Conservation (phyloP, 2,888 invertebrate species). For the Iselma pallidipennis region DNA sequence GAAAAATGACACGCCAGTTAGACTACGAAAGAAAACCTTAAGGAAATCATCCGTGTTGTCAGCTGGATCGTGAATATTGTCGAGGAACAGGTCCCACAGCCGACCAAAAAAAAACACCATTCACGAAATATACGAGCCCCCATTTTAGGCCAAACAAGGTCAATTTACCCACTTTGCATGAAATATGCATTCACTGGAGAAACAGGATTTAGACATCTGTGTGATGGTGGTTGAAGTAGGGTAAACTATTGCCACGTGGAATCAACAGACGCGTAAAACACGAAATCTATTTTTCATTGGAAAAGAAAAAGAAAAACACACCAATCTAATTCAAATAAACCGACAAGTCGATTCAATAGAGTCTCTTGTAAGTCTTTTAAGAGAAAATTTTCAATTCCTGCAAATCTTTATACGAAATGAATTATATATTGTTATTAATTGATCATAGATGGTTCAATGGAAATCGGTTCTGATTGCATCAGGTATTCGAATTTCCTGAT, state of each 20-base stretch:
- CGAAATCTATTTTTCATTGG: not conserved
- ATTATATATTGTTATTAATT: no score
- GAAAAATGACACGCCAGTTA: no score
- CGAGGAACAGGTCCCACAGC: not conserved
- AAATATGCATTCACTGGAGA: constrained; percentile 13
- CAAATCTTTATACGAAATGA: no score
- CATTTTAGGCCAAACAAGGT: constrained; percentile 13
- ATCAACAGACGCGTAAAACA: not conserved
- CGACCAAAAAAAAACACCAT: constrained; percentile 11
- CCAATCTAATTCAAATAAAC: no score
- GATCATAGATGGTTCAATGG: no score
- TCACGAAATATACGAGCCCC: constrained; percentile 11
- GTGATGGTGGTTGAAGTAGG: no score
- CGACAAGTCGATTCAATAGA: no score
- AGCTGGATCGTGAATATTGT: not conserved
- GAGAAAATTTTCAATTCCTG: no score
- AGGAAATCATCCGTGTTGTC: not conserved
- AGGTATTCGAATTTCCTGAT: not conserved
- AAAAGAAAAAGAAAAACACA: not conserved
- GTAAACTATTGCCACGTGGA: no score
- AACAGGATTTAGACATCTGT: constrained; percentile 3
- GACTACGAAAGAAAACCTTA: not conserved
- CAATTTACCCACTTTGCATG: constrained; percentile 16
- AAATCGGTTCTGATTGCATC: not conserved
- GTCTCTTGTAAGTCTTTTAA: no score